Conservation (phyloP, 2,888 invertebrate genomes). For the Formica aserva region DNA sequence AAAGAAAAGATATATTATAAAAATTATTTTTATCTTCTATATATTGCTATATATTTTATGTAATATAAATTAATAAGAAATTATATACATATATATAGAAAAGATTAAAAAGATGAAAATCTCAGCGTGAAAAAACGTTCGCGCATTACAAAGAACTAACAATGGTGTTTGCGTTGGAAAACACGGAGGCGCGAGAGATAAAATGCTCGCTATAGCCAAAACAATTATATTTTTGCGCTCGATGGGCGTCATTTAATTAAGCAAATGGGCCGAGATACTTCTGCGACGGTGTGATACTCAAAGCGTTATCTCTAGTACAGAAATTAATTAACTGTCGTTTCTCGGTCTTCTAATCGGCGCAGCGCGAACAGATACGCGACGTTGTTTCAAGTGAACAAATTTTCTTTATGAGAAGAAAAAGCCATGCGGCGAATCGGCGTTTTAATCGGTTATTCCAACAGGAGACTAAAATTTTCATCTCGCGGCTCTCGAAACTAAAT, state of each 20-base stretch:
- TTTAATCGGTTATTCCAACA: conserved; percentile 17
- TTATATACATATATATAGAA: neutral
- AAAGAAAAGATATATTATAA: neutral
- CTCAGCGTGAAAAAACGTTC: neutral
- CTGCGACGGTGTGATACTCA: neutral
- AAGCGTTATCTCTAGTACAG: conserved; percentile 29
- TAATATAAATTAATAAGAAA: neutral
- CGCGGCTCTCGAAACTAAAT: conserved; percentile 29
- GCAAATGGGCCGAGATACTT: neutral
- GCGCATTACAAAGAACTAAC: neutral
- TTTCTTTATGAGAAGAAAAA: neutral
- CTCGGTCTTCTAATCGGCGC: conserved; percentile 24
- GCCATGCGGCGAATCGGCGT: conserved; percentile 2
- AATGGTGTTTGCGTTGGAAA: neutral
- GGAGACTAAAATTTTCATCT: conserved; percentile 48
- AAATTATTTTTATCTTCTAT: neutral
- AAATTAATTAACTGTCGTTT: conserved; percentile 50
- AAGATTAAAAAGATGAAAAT: neutral
- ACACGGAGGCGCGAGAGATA: conserved; percentile 35
- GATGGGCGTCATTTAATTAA: conserved; percentile 46
- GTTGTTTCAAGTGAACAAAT: neutral
- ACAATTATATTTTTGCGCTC: conserved; percentile 49
- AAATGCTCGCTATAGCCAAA: conserved; percentile 37
- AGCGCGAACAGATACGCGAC: neutral
- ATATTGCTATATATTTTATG: neutral